These are phyloP conservation scores for Tauraco erythrolophus DNA, from an alignment of 2,113 vertebrate genomes.

Conservation along the genomic window DNA sequence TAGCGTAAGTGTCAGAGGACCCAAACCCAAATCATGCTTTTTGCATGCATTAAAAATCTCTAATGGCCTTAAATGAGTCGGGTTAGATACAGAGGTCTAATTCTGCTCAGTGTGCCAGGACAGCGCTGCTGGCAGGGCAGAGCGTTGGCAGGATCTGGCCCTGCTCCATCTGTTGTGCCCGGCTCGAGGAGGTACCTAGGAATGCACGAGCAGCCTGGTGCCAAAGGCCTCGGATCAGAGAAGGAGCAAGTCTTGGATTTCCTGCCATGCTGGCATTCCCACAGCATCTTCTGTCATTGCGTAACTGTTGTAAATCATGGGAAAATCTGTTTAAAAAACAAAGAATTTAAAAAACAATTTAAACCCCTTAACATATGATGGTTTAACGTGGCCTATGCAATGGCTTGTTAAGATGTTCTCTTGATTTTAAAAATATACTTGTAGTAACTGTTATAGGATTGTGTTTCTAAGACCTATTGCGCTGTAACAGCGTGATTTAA, in stretches of 20 bases:
- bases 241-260: neutral
- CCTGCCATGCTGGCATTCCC: neutral
- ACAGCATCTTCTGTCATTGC: neutral
- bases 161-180: neutral
- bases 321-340: neutral
- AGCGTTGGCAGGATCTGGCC: rapidly evolving
- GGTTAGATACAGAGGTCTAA: neutral
- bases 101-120: neutral
- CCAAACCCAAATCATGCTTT: neutral
- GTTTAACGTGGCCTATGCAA: rapidly evolving
- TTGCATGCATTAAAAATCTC: neutral
- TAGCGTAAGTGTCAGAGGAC: neutral
- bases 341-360: neutral
- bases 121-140: rapidly evolving
- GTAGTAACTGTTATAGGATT: neutral
- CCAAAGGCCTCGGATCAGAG: neutral
- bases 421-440: neutral
- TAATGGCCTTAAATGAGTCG: neutral
- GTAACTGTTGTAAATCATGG: neutral
- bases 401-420: neutral
- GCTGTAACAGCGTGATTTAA: neutral
- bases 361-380: neutral
- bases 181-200: neutral
- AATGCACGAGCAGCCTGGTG: rapidly evolving
- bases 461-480: neutral